These are phyloP conservation scores for Poecilia picta DNA, from an alignment of 2,797 vertebrate genomes.

Conservation along the genomic window DNA sequence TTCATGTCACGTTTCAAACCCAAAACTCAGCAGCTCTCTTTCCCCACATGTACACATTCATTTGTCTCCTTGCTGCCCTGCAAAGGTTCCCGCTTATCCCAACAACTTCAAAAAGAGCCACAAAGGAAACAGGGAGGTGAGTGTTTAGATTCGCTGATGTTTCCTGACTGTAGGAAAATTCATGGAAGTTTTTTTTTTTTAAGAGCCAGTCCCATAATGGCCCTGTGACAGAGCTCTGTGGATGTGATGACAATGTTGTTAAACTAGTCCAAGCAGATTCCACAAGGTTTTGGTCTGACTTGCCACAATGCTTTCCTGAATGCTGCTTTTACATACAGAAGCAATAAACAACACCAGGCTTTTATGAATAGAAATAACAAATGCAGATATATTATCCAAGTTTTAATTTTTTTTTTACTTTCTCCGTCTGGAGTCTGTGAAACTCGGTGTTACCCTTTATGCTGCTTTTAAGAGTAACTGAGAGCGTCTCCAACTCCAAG, in stretches of 20 bases:
- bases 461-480: conserved; percentile 56
- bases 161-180: not conserved
- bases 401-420: not conserved
- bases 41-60: conserved; percentile 92
- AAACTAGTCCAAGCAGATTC: conserved; percentile 54
- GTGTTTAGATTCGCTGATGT: conserved; percentile 52
- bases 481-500: conserved; percentile 64
- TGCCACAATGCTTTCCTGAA: not conserved
- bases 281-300: conserved; percentile 14
- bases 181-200: not conserved
- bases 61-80: conserved; percentile 84
- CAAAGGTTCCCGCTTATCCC: conserved; percentile 70
- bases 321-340: not conserved
- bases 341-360: not conserved
- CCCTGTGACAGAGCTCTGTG: not conserved
- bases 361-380: not conserved
- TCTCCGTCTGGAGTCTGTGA: conserved; percentile 8
- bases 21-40: conserved; percentile 80
- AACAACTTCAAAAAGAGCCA: conserved; percentile 70
- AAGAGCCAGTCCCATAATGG: not conserved
- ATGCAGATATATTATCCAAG: not conserved
- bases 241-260: conserved; percentile 29
- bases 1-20: conserved; percentile 89
- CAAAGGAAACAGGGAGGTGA: conserved; percentile 84
- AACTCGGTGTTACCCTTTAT: conserved; percentile 38